Conservation (phyloP, 2,113 vertebrate species). For the Acrocephalus arundinaceus region DNA sequence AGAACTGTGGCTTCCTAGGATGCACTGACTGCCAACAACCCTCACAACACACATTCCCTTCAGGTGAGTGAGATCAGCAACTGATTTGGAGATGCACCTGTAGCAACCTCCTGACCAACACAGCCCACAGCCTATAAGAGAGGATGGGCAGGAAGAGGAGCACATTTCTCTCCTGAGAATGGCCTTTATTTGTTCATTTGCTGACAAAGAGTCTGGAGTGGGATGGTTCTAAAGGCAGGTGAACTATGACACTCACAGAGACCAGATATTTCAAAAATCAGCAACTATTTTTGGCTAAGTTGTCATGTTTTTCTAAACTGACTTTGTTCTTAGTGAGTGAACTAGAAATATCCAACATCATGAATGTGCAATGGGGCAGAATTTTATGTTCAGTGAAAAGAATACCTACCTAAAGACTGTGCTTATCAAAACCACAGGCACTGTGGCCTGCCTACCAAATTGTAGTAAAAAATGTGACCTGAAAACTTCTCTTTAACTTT, state of each 20-base stretch:
- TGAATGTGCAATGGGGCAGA: not conserved
- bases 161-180: accelerated
- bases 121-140: not conserved
- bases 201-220: not conserved
- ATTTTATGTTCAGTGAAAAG: not conserved
- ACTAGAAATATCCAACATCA: not conserved
- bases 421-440: not conserved
- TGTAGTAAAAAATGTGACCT: not conserved
- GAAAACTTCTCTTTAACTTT: not conserved
- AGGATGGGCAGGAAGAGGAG: accelerated
- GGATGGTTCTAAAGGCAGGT: not conserved
- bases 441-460: not conserved
- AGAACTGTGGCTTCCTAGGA: not conserved
- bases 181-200: not conserved
- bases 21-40: not conserved
- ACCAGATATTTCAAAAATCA: not conserved
- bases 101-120: not conserved
- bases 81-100: not conserved
- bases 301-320: not conserved
- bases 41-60: not conserved
- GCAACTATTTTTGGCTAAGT: not conserved
- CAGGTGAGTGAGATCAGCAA: not conserved
- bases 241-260: accelerated
- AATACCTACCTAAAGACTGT: not conserved
- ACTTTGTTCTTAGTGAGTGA: not conserved